phyloP scores from a whole-genome alignment of 2,797 vertebrate species.

The Gephyroberyx darwinii region DNA sequence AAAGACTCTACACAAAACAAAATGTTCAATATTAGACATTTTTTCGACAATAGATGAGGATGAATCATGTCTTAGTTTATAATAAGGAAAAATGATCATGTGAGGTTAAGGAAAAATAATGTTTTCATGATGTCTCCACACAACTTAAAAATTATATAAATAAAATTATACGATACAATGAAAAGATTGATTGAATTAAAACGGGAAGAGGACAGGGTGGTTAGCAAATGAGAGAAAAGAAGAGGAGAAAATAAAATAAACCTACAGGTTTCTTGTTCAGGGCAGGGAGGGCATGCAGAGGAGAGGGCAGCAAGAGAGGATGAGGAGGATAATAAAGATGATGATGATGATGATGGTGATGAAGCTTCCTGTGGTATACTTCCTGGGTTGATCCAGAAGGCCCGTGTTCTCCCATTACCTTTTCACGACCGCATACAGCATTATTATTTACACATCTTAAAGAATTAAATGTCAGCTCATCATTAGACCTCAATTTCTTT shows the following conservation, averaged over 20 bases:
- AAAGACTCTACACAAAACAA: constrained; percentile 14
- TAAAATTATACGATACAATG: background rate
- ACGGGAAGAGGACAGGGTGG: background rate
- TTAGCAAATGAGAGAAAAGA: background rate
- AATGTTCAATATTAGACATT: background rate
- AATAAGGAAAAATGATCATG: background rate
- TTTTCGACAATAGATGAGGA: background rate
- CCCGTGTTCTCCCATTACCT: constrained; percentile 87
- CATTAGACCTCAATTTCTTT: background rate
- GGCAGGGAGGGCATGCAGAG: constrained; percentile 83
- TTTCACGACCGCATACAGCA: constrained; percentile 69
- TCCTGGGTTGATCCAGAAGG: constrained; percentile 95
- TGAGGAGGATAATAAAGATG: constrained; percentile 56
- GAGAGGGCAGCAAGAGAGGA: constrained; percentile 78
- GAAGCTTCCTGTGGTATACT: constrained; percentile 72
- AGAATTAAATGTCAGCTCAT: no score
- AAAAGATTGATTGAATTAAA: constrained; percentile 1
- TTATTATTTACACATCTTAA: background rate
- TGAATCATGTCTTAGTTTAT: background rate
- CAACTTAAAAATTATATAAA: no score
- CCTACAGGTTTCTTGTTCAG: constrained; percentile 79
- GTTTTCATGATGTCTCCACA: no score
- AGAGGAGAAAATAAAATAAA: constrained; percentile 34
- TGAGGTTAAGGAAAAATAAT: constrained; percentile 2
- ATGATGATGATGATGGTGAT: constrained; percentile 41